These are phyloP conservation scores for Procambarus virginalis DNA, from an alignment of 1,140 invertebrate species.

Conservation along the genomic window DNA sequence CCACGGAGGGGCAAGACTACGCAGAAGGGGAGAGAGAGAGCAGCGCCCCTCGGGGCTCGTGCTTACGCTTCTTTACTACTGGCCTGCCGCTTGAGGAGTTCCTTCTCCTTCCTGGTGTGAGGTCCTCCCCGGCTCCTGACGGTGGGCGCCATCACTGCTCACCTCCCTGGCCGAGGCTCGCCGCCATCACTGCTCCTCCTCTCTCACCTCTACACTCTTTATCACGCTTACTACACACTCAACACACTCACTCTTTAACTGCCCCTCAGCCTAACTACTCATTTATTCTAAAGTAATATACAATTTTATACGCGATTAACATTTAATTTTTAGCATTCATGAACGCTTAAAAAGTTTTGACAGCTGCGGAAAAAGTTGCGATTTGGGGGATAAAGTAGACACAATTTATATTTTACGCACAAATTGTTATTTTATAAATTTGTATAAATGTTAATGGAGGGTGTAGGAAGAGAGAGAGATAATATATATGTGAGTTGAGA, in stretches of 20 bases:
- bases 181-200: neutral
- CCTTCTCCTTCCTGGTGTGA: constrained; percentile 42
- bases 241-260: too few relatives aligned
- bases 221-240: too few relatives aligned
- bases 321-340: neutral
- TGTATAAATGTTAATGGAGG: too few relatives aligned
- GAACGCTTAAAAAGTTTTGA: neutral
- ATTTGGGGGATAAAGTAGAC: too few relatives aligned
- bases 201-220: neutral
- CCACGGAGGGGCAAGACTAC: too few relatives aligned
- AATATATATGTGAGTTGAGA: too few relatives aligned
- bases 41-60: too few relatives aligned
- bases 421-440: too few relatives aligned
- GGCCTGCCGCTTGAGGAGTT: constrained; percentile 34
- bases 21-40: too few relatives aligned
- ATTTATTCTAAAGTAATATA: neutral
- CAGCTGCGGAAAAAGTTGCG: neutral
- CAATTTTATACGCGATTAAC: neutral
- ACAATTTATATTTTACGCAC: too few relatives aligned
- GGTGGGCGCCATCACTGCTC: constrained; percentile 25
- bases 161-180: neutral
- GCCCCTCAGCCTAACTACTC: neutral
- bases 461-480: too few relatives aligned
- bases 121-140: neutral
- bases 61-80: constrained; percentile 26